Conservation (phyloP, 2,888 invertebrate species). For the Cerceris ruficornis region DNA sequence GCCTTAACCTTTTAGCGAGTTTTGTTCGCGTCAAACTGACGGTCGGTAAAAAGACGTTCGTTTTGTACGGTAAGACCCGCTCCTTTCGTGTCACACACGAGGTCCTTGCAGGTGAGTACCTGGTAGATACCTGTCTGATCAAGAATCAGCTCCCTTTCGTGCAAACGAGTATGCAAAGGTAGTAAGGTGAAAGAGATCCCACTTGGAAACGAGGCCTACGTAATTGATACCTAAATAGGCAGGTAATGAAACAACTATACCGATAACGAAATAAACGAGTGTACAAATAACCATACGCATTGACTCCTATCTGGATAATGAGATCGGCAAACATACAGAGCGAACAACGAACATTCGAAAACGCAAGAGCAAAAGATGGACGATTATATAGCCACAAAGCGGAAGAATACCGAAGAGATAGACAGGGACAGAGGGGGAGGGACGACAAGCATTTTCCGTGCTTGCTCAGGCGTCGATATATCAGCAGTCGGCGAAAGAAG, state of each 20-base stretch:
- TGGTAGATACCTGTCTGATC: conserved; percentile 11
- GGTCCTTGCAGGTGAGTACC: conserved; percentile 11
- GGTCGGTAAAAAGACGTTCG: conserved; percentile 57
- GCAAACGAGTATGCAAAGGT: not conserved
- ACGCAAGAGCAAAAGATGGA: too few species aligned
- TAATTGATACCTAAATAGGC: too few species aligned
- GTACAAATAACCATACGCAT: too few species aligned
- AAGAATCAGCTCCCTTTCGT: conserved; percentile 1
- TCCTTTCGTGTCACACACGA: conserved; percentile 12
- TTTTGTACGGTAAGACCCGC: conserved; percentile 40
- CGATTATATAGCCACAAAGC: not conserved
- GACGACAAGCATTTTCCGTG: conserved; percentile 44
- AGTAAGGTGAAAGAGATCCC: too few species aligned
- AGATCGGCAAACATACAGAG: too few species aligned
- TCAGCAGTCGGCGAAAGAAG: conserved; percentile 68
- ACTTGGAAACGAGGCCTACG: too few species aligned
- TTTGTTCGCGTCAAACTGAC: conserved; percentile 36
- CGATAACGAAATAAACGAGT: too few species aligned
- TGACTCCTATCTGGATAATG: too few species aligned
- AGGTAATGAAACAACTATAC: too few species aligned
- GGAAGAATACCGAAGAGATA: conserved; percentile 5
- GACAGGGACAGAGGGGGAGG: conserved; percentile 11
- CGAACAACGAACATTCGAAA: too few species aligned
- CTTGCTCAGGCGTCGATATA: conserved; percentile 53
- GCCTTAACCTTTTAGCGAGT: conserved; percentile 11